Evolutionary conservation across 2,113 vertebrate species (phyloP), one percentile per base, ranked within the genome.

Genomic region (Embiotoca jacksoni): DNA sequence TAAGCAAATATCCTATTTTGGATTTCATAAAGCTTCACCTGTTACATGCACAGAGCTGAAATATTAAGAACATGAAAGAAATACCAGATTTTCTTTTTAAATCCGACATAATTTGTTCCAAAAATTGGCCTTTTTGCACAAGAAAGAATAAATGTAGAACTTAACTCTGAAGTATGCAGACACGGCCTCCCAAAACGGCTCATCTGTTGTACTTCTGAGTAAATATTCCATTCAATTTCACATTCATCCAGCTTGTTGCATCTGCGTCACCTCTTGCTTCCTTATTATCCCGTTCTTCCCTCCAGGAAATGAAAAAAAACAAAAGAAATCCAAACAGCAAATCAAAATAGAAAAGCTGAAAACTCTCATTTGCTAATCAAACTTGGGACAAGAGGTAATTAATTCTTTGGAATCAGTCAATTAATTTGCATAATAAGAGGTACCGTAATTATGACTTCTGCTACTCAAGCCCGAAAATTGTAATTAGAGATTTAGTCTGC

Each of bases 371-470:
- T 94, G 86, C 89, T 92, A 91, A 94, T 94, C 93, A 93, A 94
- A 94, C 93, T 94, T 90, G 89, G 88, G 91, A 95, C 91, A 88
- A 92, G 91, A 83, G 89, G 89, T 92, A 94, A 94, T 94, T 94
- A 93, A 93, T 94, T 94, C 75, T 91, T 94, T 93, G 87, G 94
- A 94, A 94, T 94, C 92, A 89, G 92, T 88, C 91, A 74, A 88
- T 93, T 94, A 89, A 94, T 95, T 95, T 93, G 91, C 93, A 95
- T 94, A 93, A 94, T 94, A 94, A 94, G 88, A 94, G 92, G 92
- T 93, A 89, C 87, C 84, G 81, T 94, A 94, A 95, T 95, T 94
- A 93, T 94, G 94, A 94, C 93, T 95, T 94, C 88, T 94, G 90
- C 87, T 90, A 90, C 91, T 92, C 88, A 82, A 92, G 89, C 91